These are phyloP conservation scores for Zaprionus ghesquierei DNA, from an alignment of 1,140 invertebrate genomes.

Conservation along the genomic window DNA sequence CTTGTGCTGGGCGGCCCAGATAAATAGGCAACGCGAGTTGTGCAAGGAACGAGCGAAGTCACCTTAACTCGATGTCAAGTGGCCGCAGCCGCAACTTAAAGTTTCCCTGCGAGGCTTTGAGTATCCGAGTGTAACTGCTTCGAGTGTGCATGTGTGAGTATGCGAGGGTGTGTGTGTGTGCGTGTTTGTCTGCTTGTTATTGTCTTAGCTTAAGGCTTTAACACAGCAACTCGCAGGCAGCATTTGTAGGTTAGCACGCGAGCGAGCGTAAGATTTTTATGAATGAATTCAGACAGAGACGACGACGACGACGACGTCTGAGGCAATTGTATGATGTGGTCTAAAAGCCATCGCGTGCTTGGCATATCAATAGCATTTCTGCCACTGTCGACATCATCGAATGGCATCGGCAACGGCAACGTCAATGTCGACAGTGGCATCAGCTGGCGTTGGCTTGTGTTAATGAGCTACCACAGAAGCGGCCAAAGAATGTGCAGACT, in stretches of 20 bases:
- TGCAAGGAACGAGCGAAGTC: slow-evolving; percentile 35
- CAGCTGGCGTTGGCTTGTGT: slow-evolving; percentile 40
- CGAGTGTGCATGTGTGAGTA: slow-evolving; percentile 8
- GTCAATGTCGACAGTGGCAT: slow-evolving; percentile 14
- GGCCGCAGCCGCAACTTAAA: slow-evolving; percentile 41
- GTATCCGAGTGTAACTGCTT: slow-evolving; percentile 4
- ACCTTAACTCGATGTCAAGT: slow-evolving; percentile 36
- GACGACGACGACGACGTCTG: slow-evolving; percentile 22
- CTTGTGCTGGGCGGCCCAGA: slow-evolving; percentile 37
- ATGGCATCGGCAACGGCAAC: background rate
- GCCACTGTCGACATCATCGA: background rate
- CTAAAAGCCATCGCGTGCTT: slow-evolving; percentile 46
- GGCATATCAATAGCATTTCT: slow-evolving; percentile 54
- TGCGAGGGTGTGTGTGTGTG: background rate
- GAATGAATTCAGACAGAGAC: slow-evolving; percentile 53
- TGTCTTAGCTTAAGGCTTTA: slow-evolving; percentile 52
- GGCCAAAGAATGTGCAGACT: slow-evolving; percentile 9
- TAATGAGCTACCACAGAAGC: slow-evolving; percentile 48
- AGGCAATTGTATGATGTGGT: slow-evolving; percentile 32
- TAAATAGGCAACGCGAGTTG: slow-evolving; percentile 59
- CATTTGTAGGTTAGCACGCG: slow-evolving; percentile 13
- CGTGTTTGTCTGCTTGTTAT: slow-evolving; percentile 25
- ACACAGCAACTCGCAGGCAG: slow-evolving; percentile 19
- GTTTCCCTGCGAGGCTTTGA: slow-evolving; percentile 13
- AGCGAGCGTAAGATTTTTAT: slow-evolving; percentile 59